Conservation (phyloP, 2,888 invertebrate species). For the Drosophila demipolita region DNA sequence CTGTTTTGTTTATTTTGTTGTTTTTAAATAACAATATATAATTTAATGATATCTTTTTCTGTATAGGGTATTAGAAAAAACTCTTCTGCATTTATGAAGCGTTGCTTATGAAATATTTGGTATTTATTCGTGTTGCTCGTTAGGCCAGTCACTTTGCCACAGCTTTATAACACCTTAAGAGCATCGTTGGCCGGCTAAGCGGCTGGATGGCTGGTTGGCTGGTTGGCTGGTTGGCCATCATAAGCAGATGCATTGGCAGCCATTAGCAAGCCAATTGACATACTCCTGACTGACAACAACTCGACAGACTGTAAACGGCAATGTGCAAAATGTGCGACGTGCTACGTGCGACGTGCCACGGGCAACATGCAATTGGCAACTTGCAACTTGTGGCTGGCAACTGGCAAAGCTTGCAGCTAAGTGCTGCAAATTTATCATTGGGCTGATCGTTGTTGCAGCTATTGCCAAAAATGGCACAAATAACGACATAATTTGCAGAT, state of each 20-base stretch:
- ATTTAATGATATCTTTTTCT: neutral
- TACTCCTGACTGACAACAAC: slow-evolving; percentile 67
- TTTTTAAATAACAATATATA: neutral
- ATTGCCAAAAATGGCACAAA: slow-evolving; percentile 82
- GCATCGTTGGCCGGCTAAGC: slow-evolving; percentile 13
- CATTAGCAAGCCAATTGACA: slow-evolving; percentile 79
- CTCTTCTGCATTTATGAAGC: slow-evolving; percentile 57
- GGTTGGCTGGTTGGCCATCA: slow-evolving; percentile 17
- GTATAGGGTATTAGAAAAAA: neutral
- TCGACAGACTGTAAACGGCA: slow-evolving; percentile 39
- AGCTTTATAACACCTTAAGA: slow-evolving; percentile 76
- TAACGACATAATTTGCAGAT: slow-evolving; percentile 83
- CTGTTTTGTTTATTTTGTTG: too few relatives aligned
- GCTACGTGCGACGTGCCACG: neutral
- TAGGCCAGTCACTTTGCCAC: slow-evolving; percentile 63
- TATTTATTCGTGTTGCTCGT: slow-evolving; percentile 58
- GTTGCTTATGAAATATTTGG: slow-evolving; percentile 70
- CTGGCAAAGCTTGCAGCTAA: slow-evolving; percentile 57
- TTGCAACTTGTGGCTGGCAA: slow-evolving; percentile 28
- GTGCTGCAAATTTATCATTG: slow-evolving; percentile 75
- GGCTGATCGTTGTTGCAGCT: slow-evolving; percentile 49
- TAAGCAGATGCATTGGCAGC: slow-evolving; percentile 70
- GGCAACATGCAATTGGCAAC: slow-evolving; percentile 24
- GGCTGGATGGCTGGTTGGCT: slow-evolving; percentile 2
- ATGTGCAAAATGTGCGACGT: neutral